Percentiles rank a stretch among this genome's conserved stretches.
Evolutionary conservation across 2,113 vertebrate genomes (phyloP).

Genomic region (Eulemur rufifrons): DNA sequence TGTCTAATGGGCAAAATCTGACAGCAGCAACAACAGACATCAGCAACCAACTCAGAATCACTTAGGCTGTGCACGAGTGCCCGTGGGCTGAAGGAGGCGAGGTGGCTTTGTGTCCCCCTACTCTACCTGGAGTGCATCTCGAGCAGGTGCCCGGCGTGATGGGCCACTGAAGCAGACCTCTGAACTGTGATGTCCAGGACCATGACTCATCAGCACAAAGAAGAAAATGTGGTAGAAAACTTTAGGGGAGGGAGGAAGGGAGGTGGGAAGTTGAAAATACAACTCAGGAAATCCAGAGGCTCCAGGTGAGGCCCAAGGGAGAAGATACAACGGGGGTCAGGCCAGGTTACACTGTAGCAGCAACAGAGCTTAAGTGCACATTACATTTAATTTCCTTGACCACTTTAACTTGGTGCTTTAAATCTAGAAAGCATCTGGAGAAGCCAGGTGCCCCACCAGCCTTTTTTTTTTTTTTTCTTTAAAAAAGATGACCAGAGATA

Average conservation of each 20-base stretch:
- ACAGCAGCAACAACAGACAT: background rate
- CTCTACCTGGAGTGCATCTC: too few relatives aligned
- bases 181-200: background rate
- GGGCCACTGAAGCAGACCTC: too few relatives aligned
- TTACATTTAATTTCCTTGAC: conserved; percentile 39
- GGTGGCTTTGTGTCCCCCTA: background rate
- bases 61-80: background rate
- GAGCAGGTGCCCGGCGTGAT: too few relatives aligned
- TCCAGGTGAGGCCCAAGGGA: conserved; percentile 28
- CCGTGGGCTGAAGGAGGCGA: background rate
- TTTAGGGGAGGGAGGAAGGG: background rate
- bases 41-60: background rate
- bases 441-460: background rate
- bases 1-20: background rate
- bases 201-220: background rate
- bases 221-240: background rate
- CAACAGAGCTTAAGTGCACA: background rate
- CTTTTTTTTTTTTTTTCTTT: background rate
- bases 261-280: background rate
- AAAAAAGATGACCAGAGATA: background rate
- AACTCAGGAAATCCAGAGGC: conserved; percentile 33
- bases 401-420: conserved; percentile 45
- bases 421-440: conserved; percentile 31
- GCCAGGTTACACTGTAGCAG: background rate
- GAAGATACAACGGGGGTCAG: conserved; percentile 16